Base-by-base conservation (phyloP, 2,888 invertebrate genomes). In the Melipona beecheii region DNA sequence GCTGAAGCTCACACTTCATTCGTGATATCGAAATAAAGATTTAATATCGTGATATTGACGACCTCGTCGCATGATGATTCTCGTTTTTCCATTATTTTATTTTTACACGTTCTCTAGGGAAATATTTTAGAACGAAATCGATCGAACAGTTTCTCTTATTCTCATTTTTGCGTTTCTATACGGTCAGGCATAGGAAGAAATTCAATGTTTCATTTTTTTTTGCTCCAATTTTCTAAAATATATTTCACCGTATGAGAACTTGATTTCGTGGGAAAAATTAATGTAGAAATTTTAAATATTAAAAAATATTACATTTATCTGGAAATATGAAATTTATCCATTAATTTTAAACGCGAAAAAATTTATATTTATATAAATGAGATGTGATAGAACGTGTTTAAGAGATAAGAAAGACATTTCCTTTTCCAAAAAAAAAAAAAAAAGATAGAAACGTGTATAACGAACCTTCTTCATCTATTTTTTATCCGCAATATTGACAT, bases 21-120 rank as follows among this genome's bases (percentile, higher is more conserved):
- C n/a, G 21, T 50, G 80, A 77, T 68, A 60, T 60, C 58, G 21
- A 43, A 60, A 78, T 72, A 31, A 21, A 21, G 54, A 72, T 64
- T 68, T 56, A 60, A 78, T 68, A 74, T 78, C 43, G 52, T 21
- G 24, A 74, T 50, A 78, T 70, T 58, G 56, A 80, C 21, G 49
- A 15, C 49, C 24, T 52, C 50, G 56, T 27, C 71, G 52, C 58
- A 19, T n/a, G 56, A 76, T 27, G 56, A 73, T 43, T 52, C 50
- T n/a, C 74, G 11, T 50, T 54, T 21, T 13, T 27, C 9, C 15
- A 6, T 54, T 64, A 60, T 73, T 49, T 43, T 36, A n/a, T 36
- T 27, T 27, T 19, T 24, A 36, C 52, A 15, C 21, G 27, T 15
- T 43, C 21, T 4, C 21, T 4, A 11, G 13, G 17, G 36, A 27